A percentile compares a stretch with the other conserved stretches of the same genome.
These are phyloP conservation scores for Theonella swinhoei DNA, from an alignment of 37 sponge, comb jelly and placozoan genomes.

Conservation along the genomic window DNA sequence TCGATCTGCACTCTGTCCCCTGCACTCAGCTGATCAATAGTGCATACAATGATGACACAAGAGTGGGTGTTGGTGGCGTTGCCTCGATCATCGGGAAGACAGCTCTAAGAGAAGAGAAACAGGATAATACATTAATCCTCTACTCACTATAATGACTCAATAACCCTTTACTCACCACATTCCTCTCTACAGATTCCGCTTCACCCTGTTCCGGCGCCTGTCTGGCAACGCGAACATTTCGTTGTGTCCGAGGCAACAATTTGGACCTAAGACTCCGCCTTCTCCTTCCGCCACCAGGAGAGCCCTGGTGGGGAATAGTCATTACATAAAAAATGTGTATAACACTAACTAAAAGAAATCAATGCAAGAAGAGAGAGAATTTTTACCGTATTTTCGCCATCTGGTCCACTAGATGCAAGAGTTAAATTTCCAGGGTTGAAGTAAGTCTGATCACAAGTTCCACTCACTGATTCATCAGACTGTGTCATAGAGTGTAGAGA, in stretches of 20 bases:
- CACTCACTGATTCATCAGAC: no score
- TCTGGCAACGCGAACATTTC: not conserved
- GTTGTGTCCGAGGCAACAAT: not conserved
- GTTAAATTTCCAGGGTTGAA: no score
- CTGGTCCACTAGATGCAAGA: no score
- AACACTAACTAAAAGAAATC: no score
- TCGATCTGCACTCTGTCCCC: not conserved
- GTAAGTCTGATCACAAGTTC: no score
- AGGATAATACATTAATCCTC: not conserved
- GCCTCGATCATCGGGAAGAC: not conserved
- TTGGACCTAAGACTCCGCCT: not conserved
- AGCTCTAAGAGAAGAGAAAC: not conserved
- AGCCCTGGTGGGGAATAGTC: no score
- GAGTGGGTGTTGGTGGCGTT: not conserved
- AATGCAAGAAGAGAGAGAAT: no score
- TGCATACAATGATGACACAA: not conserved
- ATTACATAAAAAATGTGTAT: no score
- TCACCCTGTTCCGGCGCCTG: not conserved
- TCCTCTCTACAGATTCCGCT: not conserved
- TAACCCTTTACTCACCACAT: not conserved
- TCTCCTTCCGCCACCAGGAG: not conserved
- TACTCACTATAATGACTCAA: not conserved
- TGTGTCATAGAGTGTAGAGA: no score
- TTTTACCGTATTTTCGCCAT: no score
- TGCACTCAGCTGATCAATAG: not conserved